Percentiles rank a stretch among this genome's conserved stretches.
These are phyloP conservation scores for Reticulitermes lucifugus DNA, from an alignment of 2,888 invertebrate species.

Conservation along the genomic window DNA sequence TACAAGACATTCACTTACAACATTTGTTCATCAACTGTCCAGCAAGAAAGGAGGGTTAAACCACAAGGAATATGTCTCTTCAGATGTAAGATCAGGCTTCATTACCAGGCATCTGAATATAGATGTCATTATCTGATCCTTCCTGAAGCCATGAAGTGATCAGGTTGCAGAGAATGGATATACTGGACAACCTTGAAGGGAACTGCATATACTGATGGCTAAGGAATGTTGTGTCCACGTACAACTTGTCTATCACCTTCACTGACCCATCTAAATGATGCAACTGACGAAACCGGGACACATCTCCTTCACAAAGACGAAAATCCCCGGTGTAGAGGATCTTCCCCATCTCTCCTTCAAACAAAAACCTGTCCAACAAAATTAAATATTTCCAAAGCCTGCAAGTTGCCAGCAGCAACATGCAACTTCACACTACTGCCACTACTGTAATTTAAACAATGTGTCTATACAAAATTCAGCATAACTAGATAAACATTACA, in stretches of 20 bases:
- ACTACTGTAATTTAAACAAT: background rate
- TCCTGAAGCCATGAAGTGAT: background rate
- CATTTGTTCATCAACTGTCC: too few relatives aligned
- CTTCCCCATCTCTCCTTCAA: slow-evolving; percentile 5
- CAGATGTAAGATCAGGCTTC: too few relatives aligned
- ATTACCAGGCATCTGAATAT: slow-evolving; percentile 7
- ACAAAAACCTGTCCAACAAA: slow-evolving; percentile 15
- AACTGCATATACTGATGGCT: background rate
- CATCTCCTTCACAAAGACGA: slow-evolving; percentile 12
- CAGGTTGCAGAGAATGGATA: background rate
- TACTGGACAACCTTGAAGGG: slow-evolving; percentile 4
- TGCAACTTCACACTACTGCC: background rate
- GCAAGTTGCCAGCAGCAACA: background rate
- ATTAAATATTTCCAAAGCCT: background rate
- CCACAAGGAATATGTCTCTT: too few relatives aligned
- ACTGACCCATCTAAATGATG: slow-evolving; percentile 13
- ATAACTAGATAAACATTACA: background rate
- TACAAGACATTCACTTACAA: background rate
- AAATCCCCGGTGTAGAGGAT: slow-evolving; percentile 33
- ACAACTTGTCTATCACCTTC: slow-evolving; percentile 23
- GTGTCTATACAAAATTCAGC: too few relatives aligned
- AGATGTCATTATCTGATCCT: background rate
- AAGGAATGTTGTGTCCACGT: slow-evolving; percentile 27
- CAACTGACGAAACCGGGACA: background rate
- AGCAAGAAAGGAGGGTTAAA: background rate